A percentile compares a stretch with the other conserved stretches of the same genome.
Evolutionary conservation across 92 coral and sea anemone genomes (phyloP).

Genomic region (Heliopora coerulea): DNA sequence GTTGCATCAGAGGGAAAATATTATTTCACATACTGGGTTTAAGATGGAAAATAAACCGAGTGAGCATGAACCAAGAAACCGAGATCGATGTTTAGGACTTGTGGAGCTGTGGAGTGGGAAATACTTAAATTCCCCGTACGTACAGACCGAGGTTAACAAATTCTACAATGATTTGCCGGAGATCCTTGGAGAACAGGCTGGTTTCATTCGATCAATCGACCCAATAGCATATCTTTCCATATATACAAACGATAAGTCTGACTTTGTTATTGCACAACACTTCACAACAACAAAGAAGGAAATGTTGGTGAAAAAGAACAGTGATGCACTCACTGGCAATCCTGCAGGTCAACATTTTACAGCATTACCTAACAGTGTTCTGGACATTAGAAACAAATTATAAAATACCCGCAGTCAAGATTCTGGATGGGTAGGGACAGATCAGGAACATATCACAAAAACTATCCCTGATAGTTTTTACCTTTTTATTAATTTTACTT

Average conservation of each 20-base stretch:
- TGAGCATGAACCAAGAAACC: neutral
- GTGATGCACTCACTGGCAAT: neutral
- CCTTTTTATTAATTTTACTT: slow-evolving; percentile 52
- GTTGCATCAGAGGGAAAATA: slow-evolving; percentile 25
- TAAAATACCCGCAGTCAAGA: slow-evolving; percentile 32
- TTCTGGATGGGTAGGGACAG: slow-evolving; percentile 34
- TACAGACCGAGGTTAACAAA: neutral
- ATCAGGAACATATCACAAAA: too few relatives aligned
- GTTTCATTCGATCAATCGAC: too few relatives aligned
- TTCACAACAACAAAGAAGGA: neutral
- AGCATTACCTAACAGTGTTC: slow-evolving; percentile 43
- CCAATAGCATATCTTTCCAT: neutral
- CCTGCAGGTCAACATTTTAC: neutral
- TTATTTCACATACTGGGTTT: slow-evolving; percentile 5
- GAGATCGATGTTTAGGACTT: slow-evolving; percentile 3
- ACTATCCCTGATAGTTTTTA: slow-evolving; percentile 55
- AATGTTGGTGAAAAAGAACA: neutral
- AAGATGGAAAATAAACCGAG: neutral
- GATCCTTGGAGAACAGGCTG: slow-evolving; percentile 5
- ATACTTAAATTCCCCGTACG: too few relatives aligned
- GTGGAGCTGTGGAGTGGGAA: neutral
- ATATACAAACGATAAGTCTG: neutral
- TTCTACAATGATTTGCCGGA: neutral
- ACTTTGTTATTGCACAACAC: neutral
- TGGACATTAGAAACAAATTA: slow-evolving; percentile 47